Conservation (phyloP, 2,113 vertebrate species). For the Sarotherodon lohbergeri region DNA sequence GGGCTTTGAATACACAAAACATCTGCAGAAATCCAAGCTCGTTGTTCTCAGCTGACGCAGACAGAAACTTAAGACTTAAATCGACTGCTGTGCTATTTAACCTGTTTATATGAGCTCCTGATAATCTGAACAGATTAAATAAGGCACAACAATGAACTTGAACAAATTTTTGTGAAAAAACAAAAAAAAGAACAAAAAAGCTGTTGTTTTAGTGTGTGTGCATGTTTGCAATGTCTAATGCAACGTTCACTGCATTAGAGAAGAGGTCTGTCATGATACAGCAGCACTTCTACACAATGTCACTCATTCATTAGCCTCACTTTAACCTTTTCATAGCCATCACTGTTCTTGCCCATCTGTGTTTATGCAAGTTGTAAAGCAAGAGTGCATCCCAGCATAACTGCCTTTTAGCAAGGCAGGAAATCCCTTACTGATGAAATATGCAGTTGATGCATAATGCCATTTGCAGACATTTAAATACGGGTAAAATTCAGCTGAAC, state of each 20-base stretch:
- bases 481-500: background rate
- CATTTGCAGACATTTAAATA: background rate
- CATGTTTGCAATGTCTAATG: background rate
- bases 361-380: background rate
- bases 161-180: background rate
- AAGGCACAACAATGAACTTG: background rate
- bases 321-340: background rate
- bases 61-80: background rate
- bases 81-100: background rate
- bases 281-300: background rate
- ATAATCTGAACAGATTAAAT: background rate
- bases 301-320: background rate
- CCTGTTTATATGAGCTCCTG: background rate
- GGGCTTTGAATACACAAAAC: background rate
- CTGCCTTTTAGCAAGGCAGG: background rate
- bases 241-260: background rate
- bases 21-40: fast-evolving
- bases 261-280: background rate
- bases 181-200: background rate
- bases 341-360: background rate
- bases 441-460: background rate
- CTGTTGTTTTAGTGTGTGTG: background rate
- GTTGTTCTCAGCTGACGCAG: background rate
- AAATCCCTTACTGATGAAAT: background rate
- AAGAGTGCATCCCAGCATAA: background rate